Base-by-base conservation (phyloP, 2,797 vertebrate species). In the Geotrypetes seraphini region DNA sequence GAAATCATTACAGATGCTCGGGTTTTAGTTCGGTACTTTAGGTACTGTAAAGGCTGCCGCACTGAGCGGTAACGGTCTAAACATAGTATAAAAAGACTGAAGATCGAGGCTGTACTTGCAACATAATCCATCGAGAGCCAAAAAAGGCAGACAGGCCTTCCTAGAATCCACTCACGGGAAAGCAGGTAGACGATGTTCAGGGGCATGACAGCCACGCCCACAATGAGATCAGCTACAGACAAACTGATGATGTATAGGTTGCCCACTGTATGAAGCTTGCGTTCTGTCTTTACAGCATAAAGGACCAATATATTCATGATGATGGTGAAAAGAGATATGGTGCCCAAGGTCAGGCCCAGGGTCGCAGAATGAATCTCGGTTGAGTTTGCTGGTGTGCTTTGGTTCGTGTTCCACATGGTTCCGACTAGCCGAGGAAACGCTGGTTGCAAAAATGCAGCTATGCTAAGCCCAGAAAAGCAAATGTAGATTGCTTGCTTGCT, bases 51-150 rank as follows among this genome's bases (percentile, higher is more conserved):
- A 0, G 94, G 95, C 41, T 92, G 89, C 43, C 78, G 87, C 27
- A 99, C 85, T 1, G 95, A 99, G 17, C 87, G 90, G 36, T 96
- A 97, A 6, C 94, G 79, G 49, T 97, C 94, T 31, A 96, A 47
- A 59, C 95, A 99, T 31, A 99, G 43, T 27, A 96, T 85, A 42
- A 97, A 92, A 43, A 99, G 73, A 16, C 83, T 99, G 50, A 96
- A 95, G 25, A 97, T 97, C 2, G 95, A 99, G 2, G 95, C 93
- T 0, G 94, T 99, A 63, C 91, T 92, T 6, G 94, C 94, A 31
- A 97, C 92, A 0, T 99, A 99, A 51, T 99, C 95, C 91, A 94
- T 92, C 9, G 95, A 95, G 6, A 99, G 70, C 94, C 95, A 99
- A 53, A 99, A 97, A 32, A 87, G 81, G 41, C 95, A 99, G 18